Evolutionary conservation across 1,140 invertebrate genomes (phyloP), one percentile per base, ranked within the genome.

Genomic region (Panonychus citri): DNA sequence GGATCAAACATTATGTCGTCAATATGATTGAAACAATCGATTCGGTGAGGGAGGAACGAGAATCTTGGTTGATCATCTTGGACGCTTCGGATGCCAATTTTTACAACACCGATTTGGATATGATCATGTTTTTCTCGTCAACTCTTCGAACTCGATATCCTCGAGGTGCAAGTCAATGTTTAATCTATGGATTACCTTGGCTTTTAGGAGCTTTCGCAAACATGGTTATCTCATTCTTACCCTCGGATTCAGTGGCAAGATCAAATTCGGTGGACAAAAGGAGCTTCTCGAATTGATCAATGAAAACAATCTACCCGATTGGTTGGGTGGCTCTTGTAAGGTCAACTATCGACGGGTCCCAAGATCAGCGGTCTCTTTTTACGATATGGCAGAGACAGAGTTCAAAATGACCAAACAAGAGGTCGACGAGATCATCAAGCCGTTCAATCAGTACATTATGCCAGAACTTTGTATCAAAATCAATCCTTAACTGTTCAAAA

Each of bases 141-240:
- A 59, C 58, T 13, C 37, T 60, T 19, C 57, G 43, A 5, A 59
- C 42, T 25, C 48, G 52, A 48, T 61, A 51, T 53, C 60, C 60
- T 19, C 49, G 42, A 21, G 59, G 57, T 37, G 26, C 54, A 8
- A 4, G 1, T 5, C 53, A 55, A n/a, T 30, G 43, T 15, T 52
- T 42, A 24, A 37, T 60, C 5, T 59, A 56, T 25, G 57, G 57
- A 10, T 58, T 60, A 21, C 59, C 59, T 3, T 60, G 59, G 59
- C 55, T 60, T 42, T 48, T 60, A 8, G 59, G 59, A 43, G 51
- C 55, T 13, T 54, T 58, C 24, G 60, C 59, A 21, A 59, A 50
- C 8, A 7, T 59, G 15, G 57, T 58, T 13, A 53, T 60, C 3
- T 26, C 37, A 17, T 55, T 51, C 26, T 30, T 60, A 5, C 52